Percentiles rank a stretch among this genome's conserved stretches.
Conservation (phyloP, 1,140 invertebrate species). For the Caenorhabditis remanei region DNA sequence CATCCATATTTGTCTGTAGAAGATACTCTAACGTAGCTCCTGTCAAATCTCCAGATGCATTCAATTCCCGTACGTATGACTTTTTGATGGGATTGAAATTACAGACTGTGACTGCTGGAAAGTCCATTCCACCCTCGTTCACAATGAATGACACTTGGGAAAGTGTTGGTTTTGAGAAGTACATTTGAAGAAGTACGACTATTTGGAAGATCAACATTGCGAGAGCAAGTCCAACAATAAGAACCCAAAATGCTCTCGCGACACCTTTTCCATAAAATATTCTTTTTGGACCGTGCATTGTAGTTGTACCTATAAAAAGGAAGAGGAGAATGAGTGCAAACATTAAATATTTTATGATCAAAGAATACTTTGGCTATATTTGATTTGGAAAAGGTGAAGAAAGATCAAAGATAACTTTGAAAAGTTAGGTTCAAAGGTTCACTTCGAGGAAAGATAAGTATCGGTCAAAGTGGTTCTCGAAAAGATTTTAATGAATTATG, state of each 20-base stretch:
- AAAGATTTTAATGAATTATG: too few relatives aligned
- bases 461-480: not conserved
- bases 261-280: constrained; percentile 49
- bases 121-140: constrained; percentile 56
- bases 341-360: not conserved
- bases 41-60: constrained; percentile 57
- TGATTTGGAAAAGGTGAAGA: not conserved
- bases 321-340: not conserved
- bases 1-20: constrained; percentile 60
- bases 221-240: constrained; percentile 34
- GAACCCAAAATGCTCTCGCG: constrained; percentile 56
- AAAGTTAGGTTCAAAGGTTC: not conserved
- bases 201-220: constrained; percentile 46
- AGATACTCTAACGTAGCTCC: constrained; percentile 42
- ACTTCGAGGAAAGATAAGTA: not conserved
- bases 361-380: not conserved
- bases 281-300: constrained; percentile 63
- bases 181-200: constrained; percentile 24
- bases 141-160: constrained; percentile 60
- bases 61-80: constrained; percentile 56
- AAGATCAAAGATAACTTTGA: constrained; percentile 24
- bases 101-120: constrained; percentile 60
- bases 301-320: constrained; percentile 56
- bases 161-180: constrained; percentile 51
- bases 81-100: constrained; percentile 63